Evolutionary conservation across 1,140 invertebrate species (phyloP).

Genomic region (Dendrolimus punctatus): DNA sequence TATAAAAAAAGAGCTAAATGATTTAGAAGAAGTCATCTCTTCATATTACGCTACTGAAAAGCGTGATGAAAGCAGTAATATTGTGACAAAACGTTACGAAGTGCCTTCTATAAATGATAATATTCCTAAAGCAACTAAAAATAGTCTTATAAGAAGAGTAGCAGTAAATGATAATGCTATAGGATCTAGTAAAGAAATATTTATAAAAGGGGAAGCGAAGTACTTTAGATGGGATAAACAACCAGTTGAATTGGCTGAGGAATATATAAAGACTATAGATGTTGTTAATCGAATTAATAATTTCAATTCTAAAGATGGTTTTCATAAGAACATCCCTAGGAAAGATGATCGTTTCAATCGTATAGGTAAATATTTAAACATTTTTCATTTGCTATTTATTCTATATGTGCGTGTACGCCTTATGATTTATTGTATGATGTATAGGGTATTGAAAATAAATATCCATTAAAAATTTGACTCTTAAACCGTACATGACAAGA

Average conservation of each 20-base stretch:
- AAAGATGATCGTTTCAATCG: neutral
- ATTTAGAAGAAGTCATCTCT: constrained; percentile 3
- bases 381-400: too few species aligned
- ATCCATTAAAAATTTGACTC: too few species aligned
- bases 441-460: too few species aligned
- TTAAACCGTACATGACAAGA: too few species aligned
- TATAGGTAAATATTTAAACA: too few species aligned
- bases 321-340: neutral
- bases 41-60: too few species aligned
- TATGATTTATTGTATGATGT: too few species aligned
- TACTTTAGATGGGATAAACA: constrained; percentile 8
- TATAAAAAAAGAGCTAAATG: constrained; percentile 11
- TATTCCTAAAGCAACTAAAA: neutral
- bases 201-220: constrained; percentile 11
- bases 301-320: neutral
- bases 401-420: too few species aligned
- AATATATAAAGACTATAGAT: neutral
- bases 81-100: neutral
- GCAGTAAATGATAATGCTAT: constrained; percentile 10
- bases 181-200: constrained; percentile 2
- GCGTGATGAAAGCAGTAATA: neutral
- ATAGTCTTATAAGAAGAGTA: constrained; percentile 3
- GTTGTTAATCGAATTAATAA: neutral
- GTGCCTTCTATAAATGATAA: too few species aligned
- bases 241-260: neutral